Evolutionary conservation across 2,888 invertebrate genomes (phyloP), one percentile per base, ranked within the genome.

Genomic region (Eristalinus sepulchralis): DNA sequence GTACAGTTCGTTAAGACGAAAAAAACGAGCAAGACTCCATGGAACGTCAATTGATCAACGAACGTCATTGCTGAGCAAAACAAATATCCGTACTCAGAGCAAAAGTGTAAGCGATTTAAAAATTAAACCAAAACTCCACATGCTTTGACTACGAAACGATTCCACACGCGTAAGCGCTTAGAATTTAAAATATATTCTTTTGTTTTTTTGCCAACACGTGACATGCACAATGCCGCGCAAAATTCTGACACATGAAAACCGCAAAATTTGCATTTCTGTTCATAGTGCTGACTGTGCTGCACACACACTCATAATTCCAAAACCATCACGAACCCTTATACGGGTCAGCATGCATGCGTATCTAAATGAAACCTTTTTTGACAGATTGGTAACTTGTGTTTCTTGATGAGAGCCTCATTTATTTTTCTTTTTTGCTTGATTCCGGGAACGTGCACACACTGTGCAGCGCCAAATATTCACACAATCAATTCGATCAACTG

Each of bases 11-110:
- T 20, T 63, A 68, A 72, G 2, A n/a, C 59, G 47, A 75, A 39
- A 55, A 13, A 60, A 34, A 72, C 70, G 70, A 55, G 47, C 13
- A 34, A 33, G 66, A 79, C 59, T 64, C 53, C 73, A 78, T 73
- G 78, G 73, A 68, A 73, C 80, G 64, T 83, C 73, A 83, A 83
- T 79, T 83, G 79, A 36, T 63, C 79, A 73, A 70, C 59, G 33
- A 68, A 33, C 83, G 83, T 83, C 83, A 73, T 22, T 34, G 24
- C 13, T 22, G 4, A 36, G 31, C 57, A 64, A 77, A 75, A 39
- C 20, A 53, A 47, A 22, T 2, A 5, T 3, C 24, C 10, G 24
- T 8, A 24, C 22, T 22, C 22, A 57, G 24, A 57, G 57, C 71
- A 71, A 57, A 71, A 80, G 55, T 83, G 79, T 81, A 84, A 84